Evolutionary conservation across 2,797 vertebrate genomes (phyloP), one percentile per base, ranked within the genome.

Genomic region (Buphagus erythrorhynchus): DNA sequence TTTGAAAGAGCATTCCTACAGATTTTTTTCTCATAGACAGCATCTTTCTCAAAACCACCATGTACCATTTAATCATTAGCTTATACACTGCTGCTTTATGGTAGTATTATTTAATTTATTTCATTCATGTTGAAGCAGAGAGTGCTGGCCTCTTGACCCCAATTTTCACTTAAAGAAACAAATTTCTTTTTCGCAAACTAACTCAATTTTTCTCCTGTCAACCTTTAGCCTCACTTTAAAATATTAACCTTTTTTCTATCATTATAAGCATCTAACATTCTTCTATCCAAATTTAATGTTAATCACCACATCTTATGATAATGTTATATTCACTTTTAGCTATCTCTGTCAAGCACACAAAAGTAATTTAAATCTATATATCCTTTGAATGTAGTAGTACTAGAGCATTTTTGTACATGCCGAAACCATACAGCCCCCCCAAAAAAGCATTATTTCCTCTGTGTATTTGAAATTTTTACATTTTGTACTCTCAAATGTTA

Each of bases 151-250:
- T 98, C 91, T 83, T 97, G 98, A 98, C 98, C 98, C 90, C 97
- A 97, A 98, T 98, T 98, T 98, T 98, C 98, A 98, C 98, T 98
- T 98, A 97, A 98, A 98, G 97, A 98, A 98, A 98, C 97, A 98
- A 97, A 98, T 98, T 98, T 98, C 86, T 97, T 97, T 97, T 98
- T 98, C 95, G 94, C 97, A 98, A 98, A 98, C 98, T 97, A 98
- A 98, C 97, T 98, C 97, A 97, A 98, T 98, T 98, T 98, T 97
- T 98, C 97, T 98, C 95, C 97, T 98, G 98, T 98, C 98, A 98
- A 98, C 98, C 97, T 98, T 98, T 98, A 96, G 93, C 97, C 97
- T 94, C 83, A 85, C 93, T 98, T 98, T 97, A 97, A 98, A 98
- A 97, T 97, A 98, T 98, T 98, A 97, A 98, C 98, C 97, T 98